A percentile compares a stretch with the other conserved stretches of the same genome.
phyloP scores from a whole-genome alignment of 2,113 vertebrate species.

The Gallinago media region DNA sequence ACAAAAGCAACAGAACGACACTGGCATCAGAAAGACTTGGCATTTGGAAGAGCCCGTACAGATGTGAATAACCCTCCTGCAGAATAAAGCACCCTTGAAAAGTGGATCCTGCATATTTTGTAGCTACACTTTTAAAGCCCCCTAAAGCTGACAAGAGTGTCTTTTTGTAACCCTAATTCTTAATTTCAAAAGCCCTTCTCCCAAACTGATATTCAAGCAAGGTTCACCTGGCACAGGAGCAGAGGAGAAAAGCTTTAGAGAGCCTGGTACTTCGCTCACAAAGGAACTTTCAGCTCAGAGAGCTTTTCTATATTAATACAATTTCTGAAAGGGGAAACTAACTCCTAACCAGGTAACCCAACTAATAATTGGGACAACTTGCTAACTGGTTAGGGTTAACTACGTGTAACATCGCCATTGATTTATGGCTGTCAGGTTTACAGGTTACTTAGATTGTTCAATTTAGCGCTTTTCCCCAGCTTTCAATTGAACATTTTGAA shows the following conservation, averaged over 20 bases:
- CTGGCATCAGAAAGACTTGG: neutral
- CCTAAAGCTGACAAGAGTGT: neutral
- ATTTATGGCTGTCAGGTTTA: slow-evolving; percentile 36
- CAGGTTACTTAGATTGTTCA: slow-evolving; percentile 38
- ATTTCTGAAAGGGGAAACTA: neutral
- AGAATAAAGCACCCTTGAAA: neutral
- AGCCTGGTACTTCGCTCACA: neutral
- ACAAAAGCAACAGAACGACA: neutral
- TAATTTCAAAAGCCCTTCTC: neutral
- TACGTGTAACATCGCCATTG: slow-evolving; percentile 18
- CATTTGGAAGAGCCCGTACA: neutral
- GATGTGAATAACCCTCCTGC: neutral
- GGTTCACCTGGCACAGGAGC: neutral
- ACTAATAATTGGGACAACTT: slow-evolving; percentile 25
- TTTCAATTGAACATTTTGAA: slow-evolving; percentile 58
- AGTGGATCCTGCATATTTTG: neutral
- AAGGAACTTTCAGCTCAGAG: neutral
- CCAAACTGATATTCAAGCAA: neutral
- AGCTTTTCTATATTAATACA: neutral
- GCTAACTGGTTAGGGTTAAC: slow-evolving; percentile 53
- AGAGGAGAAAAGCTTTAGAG: neutral
- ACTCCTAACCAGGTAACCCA: neutral
- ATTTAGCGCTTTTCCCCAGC: slow-evolving; percentile 39
- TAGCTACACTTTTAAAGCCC: neutral
- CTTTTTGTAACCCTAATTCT: neutral